Evolutionary conservation across 2,797 vertebrate species (phyloP), one percentile per base, ranked within the genome.

Genomic region (Amphiprion clarkii): DNA sequence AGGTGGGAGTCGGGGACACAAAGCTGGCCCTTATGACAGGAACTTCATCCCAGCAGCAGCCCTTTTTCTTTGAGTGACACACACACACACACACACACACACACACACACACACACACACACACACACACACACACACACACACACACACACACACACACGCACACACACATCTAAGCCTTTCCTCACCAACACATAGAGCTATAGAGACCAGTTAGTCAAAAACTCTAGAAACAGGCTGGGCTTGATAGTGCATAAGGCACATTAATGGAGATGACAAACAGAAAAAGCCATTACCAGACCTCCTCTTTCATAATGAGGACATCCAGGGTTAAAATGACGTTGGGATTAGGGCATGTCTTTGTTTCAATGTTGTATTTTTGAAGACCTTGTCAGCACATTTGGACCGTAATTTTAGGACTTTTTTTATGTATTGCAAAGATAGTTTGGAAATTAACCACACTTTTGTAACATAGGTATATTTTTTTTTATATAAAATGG

Each of bases 211-310:
- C 88, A 86, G 82, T 67, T 61, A 67, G 69, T 75, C 78, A 69
- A 82, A 88, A 76, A 86, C 54, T 63, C 78, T 87, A 72, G 52
- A 81, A 84, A 89, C 71, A 42, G 71, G 76, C 65, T 77, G 56
- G 67, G 79, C 87, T 75, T 84, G 82, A 89, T 88, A 78, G 68
- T 73, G 81, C 85, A 87, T 72, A 84, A 78, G 90, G 80, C 76
- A 82, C 86, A 83, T 87, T 86, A 90, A 83, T 84, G 79, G 79
- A 85, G 87, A 86, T 33, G 83, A 86, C 77, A 85, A 80, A 86
- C 65, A 79, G 60, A 78, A 77, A 79, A 68, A 78, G 68, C 75
- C 73, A 84, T 88, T 74, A 83, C 70, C 27, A 71, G 72, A 59
- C 56, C 23, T 23, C 23, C 23, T 33, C 31, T 33, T 33, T 33